Evolutionary conservation across 2,113 vertebrate species (phyloP).

Genomic region (Hiodon alosoides): DNA sequence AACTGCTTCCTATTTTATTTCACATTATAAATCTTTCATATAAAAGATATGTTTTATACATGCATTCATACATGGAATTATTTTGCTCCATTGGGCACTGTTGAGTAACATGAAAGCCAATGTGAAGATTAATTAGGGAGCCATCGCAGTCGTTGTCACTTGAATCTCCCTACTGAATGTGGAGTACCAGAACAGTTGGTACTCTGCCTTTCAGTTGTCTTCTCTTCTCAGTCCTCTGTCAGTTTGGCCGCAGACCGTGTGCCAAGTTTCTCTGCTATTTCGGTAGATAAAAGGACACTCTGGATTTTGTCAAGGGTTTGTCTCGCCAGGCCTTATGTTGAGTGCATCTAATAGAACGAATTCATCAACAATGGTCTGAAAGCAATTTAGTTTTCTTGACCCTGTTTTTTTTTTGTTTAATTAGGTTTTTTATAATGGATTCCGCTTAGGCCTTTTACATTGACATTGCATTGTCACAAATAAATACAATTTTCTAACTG

Average conservation of each 20-base stretch:
- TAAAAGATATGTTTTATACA: neutral
- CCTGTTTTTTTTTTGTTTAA: constrained; percentile 1
- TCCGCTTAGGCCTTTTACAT: neutral
- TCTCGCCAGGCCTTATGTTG: constrained; percentile 15
- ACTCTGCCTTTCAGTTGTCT: constrained; percentile 9
- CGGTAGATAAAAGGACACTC: constrained; percentile 20
- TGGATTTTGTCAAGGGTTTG: constrained; percentile 10
- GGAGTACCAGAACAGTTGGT: neutral
- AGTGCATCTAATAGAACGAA: constrained; percentile 5
- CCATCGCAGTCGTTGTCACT: neutral
- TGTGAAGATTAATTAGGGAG: neutral
- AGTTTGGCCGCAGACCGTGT: neutral
- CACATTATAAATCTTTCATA: neutral
- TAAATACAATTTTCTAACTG: neutral
- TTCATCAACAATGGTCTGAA: neutral
- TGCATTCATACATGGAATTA: neutral
- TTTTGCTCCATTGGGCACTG: constrained; percentile 2
- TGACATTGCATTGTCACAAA: neutral
- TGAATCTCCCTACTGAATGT: neutral
- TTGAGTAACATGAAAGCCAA: neutral
- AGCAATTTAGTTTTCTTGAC: neutral
- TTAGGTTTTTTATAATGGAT: neutral
- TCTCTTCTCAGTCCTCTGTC: neutral
- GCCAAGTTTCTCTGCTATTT: constrained; percentile 15
- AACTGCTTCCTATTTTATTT: constrained; percentile 5